A percentile compares a stretch with the other conserved stretches of the same genome.
Conservation (phyloP, 2,113 vertebrate genomes). For the Pedionomus torquatus region DNA sequence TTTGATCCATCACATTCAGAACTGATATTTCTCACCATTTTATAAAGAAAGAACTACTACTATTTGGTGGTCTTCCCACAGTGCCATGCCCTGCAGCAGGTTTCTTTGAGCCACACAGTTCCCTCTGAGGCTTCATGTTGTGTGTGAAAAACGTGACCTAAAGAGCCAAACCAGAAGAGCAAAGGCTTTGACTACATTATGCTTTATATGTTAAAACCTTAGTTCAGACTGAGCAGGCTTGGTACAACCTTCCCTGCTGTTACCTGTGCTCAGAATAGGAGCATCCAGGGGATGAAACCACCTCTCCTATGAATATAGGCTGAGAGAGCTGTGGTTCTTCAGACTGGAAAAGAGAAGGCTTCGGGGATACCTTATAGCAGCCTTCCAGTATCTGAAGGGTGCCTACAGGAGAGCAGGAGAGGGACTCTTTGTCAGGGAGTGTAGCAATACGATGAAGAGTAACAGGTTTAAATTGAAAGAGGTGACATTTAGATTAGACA, state of each 20-base stretch:
- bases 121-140: neutral
- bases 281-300: neutral
- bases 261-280: neutral
- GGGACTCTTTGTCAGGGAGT: too few relatives aligned
- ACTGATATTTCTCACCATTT: neutral
- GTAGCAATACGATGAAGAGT: too few relatives aligned
- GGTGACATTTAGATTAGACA: too few relatives aligned
- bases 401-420: too few relatives aligned
- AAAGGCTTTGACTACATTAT: fast-evolving
- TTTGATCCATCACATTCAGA: neutral
- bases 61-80: neutral
- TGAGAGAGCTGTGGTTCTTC: too few relatives aligned
- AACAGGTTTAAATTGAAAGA: too few relatives aligned
- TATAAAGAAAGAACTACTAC: neutral
- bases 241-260: neutral
- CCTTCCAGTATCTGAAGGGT: too few relatives aligned
- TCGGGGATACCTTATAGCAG: too few relatives aligned
- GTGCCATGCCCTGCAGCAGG: neutral
- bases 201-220: neutral
- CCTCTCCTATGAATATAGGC: too few relatives aligned
- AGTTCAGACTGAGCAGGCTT: neutral
- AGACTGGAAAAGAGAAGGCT: too few relatives aligned
- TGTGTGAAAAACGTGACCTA: neutral
- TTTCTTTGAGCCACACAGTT: neutral
- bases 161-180: neutral